A percentile compares a stretch with the other conserved stretches of the same genome.
phyloP scores from a whole-genome alignment of 2,113 vertebrate genomes.

The Eurystomus gularis region DNA sequence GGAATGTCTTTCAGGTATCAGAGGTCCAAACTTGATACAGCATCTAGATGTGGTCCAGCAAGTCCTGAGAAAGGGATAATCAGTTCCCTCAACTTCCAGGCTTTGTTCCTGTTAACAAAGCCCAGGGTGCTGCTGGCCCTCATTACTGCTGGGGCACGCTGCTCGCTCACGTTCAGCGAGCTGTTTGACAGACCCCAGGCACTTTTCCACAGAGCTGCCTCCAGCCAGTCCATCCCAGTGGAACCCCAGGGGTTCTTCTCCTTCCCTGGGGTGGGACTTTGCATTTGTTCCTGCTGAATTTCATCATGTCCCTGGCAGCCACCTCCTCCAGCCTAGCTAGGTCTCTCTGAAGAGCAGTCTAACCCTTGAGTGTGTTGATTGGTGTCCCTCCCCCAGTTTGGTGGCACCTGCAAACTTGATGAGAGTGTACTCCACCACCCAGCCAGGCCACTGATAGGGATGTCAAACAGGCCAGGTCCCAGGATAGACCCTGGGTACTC shows the following conservation, averaged over 20 bases:
- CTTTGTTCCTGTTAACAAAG: background rate
- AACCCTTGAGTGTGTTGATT: accelerated
- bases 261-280: background rate
- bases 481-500: background rate
- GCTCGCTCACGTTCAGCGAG: accelerated
- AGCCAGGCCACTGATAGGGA: background rate
- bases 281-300: background rate
- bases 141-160: background rate
- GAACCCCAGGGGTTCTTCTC: background rate
- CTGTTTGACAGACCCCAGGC: background rate
- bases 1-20: background rate
- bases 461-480: background rate
- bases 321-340: background rate
- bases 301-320: background rate
- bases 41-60: background rate
- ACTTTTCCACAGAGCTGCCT: background rate
- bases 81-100: background rate
- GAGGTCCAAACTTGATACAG: background rate
- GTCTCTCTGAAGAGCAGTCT: background rate
- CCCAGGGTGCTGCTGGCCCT: background rate
- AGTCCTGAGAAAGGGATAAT: background rate
- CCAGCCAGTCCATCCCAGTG: background rate
- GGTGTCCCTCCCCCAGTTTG: background rate
- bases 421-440: background rate
- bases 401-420: background rate